phyloP scores from a whole-genome alignment of 2,888 invertebrate genomes.

The Ectemnius continuus region DNA sequence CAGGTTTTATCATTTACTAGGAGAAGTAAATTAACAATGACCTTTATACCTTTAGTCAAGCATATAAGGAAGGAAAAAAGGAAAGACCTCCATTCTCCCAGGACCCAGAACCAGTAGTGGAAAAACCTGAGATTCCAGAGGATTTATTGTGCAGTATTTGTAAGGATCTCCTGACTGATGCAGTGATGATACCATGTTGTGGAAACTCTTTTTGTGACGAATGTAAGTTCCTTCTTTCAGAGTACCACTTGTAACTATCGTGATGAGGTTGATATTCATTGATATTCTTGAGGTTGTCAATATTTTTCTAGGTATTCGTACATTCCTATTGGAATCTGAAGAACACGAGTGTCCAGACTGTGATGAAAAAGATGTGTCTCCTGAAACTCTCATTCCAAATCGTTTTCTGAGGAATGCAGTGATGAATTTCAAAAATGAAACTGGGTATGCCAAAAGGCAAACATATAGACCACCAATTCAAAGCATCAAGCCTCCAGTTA shows the following conservation, averaged over 20 bases:
- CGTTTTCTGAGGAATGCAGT: constrained; percentile 94
- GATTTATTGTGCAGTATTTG: constrained; percentile 96
- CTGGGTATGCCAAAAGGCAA: constrained; percentile 87
- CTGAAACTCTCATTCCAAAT: constrained; percentile 95
- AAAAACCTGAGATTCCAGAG: constrained; percentile 89
- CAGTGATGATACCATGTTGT: constrained; percentile 98
- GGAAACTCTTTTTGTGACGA: constrained; percentile 99
- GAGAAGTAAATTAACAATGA: constrained; percentile 6
- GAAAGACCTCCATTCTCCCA: constrained; percentile 84
- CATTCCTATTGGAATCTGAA: constrained; percentile 92
- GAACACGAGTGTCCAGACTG: constrained; percentile 98
- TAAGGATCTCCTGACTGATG: constrained; percentile 94
- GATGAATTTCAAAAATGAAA: constrained; percentile 93
- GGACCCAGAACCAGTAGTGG: constrained; percentile 79
- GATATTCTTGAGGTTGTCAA: constrained; percentile 3
- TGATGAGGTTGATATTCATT: background rate
- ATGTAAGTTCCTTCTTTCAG: constrained; percentile 84
- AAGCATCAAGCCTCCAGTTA: constrained; percentile 30
- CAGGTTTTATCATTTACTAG: constrained; percentile 1
- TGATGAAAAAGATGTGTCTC: constrained; percentile 94
- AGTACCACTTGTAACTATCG: background rate
- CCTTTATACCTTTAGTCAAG: constrained; percentile 81
- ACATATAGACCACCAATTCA: constrained; percentile 62
- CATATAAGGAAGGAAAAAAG: constrained; percentile 87
- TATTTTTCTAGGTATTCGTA: constrained; percentile 86